Base-by-base conservation (phyloP, 2,797 vertebrate species). In the Echiichthys vipera region DNA sequence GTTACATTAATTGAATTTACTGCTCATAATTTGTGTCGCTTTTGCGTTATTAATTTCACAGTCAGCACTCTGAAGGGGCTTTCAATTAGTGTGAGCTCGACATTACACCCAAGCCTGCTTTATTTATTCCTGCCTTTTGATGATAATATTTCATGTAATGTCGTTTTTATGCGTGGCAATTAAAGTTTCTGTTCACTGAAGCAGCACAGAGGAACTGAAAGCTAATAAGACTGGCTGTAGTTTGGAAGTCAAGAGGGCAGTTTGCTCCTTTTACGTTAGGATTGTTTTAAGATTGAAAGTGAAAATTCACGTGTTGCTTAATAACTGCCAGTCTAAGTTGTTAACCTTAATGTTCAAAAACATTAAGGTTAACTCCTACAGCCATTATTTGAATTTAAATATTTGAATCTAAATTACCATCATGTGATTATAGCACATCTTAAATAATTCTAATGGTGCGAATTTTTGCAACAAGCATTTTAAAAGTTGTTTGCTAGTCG, bases 61-160 rank as follows among this genome's bases (percentile, higher is more conserved):
- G 88, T 94, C 93, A 94, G 91, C 92, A 87, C 59, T 92, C 84
- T 77, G 66, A 83, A 27, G 43, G 59, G 83, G 86, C 80, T 86
- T 89, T 92, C 83, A 89, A 88, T 93, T 90, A 92, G 80, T 39
- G 50, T 46, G 17, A 70, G 76, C 75, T 64, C n/a, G 51, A 81
- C 82, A 86, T 84, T 90, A 85, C 89, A 88, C 77, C 57, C 6
- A 39, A 68, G 68, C 40, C 57, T 18, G 20, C 76, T 71, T 90
- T 90, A 93, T 93, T 93, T 90, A 92, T 92, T 76, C 67, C 77
- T 55, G 51, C 74, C 47, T 63, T 81, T 69, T 55, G 79, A 83
- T 73, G 32, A 88, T 91, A 71, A 86, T 93, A 88, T 88, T 90
- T 93, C 74, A 91, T 89, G 74, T 89, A 82, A 86, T 90, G 87